phyloP scores from a whole-genome alignment of 2,888 invertebrate genomes.

The Lepetodrilus schrolli region DNA sequence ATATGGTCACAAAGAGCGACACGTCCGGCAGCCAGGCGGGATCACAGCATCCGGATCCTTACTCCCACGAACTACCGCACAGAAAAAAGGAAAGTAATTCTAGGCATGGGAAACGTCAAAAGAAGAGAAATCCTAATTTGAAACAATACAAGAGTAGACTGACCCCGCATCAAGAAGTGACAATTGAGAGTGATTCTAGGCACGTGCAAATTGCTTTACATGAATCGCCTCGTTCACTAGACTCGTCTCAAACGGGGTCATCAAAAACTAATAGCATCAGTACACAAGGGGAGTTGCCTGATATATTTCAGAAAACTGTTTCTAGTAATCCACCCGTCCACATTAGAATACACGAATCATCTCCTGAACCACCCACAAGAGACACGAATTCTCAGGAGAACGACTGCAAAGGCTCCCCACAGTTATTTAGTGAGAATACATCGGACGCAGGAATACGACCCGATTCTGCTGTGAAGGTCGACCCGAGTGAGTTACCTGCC shows the following conservation, averaged over 20 bases:
- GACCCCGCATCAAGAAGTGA: background rate
- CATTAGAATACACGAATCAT: too few species aligned
- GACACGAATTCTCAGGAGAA: too few species aligned
- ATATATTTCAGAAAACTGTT: too few species aligned
- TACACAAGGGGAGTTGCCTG: background rate
- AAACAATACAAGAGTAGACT: constrained; percentile 3
- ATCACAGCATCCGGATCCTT: too few species aligned
- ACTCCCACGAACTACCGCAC: background rate
- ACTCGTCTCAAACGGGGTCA: background rate
- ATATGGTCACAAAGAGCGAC: too few species aligned
- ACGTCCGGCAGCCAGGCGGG: too few species aligned
- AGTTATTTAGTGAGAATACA: background rate
- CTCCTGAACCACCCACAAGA: too few species aligned
- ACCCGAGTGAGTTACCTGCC: background rate
- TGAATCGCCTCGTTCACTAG: constrained; percentile 1
- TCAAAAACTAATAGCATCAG: background rate
- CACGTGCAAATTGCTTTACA: background rate
- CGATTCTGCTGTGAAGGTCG: background rate
- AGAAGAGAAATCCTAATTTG: background rate
- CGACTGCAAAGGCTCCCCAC: background rate
- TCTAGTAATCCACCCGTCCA: too few species aligned
- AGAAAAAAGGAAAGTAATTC: background rate
- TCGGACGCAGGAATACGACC: background rate
- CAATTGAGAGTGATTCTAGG: background rate
- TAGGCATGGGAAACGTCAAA: background rate